phyloP scores from a whole-genome alignment of 37 sponge, comb jelly and placozoan species.

The Aphrocallistes beatrix region DNA sequence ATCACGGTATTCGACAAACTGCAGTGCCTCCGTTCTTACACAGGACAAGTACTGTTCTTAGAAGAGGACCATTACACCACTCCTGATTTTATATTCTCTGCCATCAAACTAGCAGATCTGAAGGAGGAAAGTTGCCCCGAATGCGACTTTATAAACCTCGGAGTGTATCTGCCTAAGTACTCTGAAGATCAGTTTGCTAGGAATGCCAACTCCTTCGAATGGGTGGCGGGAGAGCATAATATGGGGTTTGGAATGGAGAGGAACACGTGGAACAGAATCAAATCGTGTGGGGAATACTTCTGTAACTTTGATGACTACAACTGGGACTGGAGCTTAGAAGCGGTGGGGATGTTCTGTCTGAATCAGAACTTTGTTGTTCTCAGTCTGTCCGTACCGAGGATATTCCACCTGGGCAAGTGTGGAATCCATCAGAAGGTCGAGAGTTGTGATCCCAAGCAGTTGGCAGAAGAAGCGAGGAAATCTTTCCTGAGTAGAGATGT shows the following conservation, averaged over 20 bases:
- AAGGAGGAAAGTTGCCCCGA: conserved; percentile 25
- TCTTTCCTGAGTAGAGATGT: neutral
- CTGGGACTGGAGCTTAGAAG: conserved; percentile 74
- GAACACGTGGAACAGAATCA: conserved; percentile 44
- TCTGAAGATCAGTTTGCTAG: neutral
- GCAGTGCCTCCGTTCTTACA: conserved; percentile 26
- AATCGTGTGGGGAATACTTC: conserved; percentile 41
- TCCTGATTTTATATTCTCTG: conserved; percentile 55
- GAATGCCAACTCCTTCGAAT: neutral
- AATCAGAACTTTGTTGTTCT: conserved; percentile 31
- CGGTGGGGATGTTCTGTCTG: conserved; percentile 40
- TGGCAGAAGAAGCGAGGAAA: neutral
- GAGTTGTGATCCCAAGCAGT: neutral
- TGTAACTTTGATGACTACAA: conserved; percentile 84
- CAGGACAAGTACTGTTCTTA: conserved; percentile 54
- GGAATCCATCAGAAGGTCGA: conserved; percentile 14
- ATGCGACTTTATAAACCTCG: conserved; percentile 61
- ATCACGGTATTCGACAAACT: conserved; percentile 63
- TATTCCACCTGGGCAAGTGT: conserved; percentile 73
- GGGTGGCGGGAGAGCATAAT: conserved; percentile 71
- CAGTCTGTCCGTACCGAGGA: conserved; percentile 35
- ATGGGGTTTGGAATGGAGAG: conserved; percentile 81
- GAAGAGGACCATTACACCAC: conserved; percentile 80
- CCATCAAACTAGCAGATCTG: conserved; percentile 28
- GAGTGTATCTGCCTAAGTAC: conserved; percentile 35